A percentile compares a stretch with the other conserved stretches of the same genome.
Evolutionary conservation across 2,888 invertebrate genomes (phyloP).

Genomic region (Lithophane leautieri): DNA sequence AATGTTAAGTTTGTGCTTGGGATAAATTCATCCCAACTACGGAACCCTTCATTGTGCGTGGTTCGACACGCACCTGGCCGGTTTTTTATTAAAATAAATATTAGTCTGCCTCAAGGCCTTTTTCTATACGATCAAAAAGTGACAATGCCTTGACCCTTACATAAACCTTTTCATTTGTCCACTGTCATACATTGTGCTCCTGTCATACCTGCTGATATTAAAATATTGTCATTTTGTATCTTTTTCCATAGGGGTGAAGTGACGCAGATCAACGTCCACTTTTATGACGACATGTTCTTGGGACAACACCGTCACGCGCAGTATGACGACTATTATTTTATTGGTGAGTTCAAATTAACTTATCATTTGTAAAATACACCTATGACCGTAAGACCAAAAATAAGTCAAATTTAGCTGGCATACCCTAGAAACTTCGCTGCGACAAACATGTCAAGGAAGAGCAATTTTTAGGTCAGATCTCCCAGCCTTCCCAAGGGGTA

Average conservation of each 20-base stretch:
- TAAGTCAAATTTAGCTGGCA: background rate
- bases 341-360: constrained; percentile 73
- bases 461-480: background rate
- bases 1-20: too few species aligned
- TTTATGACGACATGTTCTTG: constrained; percentile 85
- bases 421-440: too few species aligned
- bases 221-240: background rate
- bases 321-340: constrained; percentile 87
- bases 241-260: constrained; percentile 72
- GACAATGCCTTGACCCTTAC: too few species aligned
- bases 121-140: background rate
- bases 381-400: background rate
- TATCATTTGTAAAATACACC: background rate
- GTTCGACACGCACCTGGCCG: too few species aligned
- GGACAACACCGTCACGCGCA: constrained; percentile 87
- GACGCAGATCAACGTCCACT: constrained; percentile 85
- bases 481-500: background rate
- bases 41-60: too few species aligned
- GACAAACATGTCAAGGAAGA: background rate
- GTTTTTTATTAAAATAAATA: too few species aligned
- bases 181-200: background rate
- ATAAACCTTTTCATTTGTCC: background rate
- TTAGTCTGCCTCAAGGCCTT: background rate
- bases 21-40: too few species aligned
- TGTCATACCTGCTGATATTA: background rate